phyloP scores from a whole-genome alignment of 2,113 vertebrate species.

The Urocynchramus pylzowi region DNA sequence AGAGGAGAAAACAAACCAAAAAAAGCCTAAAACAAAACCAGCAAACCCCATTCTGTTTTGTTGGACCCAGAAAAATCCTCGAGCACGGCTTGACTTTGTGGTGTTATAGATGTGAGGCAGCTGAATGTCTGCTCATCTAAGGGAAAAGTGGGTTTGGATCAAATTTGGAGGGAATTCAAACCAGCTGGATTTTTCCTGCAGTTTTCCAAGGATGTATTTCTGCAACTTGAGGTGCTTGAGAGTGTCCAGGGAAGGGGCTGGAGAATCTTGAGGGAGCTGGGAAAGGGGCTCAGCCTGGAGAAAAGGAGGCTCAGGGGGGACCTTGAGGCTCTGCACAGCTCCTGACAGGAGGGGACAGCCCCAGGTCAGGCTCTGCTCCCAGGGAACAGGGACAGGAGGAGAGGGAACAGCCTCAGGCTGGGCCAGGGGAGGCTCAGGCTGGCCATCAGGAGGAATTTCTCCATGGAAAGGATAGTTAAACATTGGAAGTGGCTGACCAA shows the following conservation, averaged over 20 bases:
- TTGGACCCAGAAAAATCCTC: background rate
- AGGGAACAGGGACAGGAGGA: background rate
- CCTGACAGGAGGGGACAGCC: background rate
- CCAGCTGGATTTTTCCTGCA: background rate
- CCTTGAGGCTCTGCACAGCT: background rate
- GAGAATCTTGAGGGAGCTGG: background rate
- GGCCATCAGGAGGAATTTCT: background rate
- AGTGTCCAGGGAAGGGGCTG: background rate
- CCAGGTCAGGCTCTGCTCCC: rapidly evolving
- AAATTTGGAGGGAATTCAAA: background rate
- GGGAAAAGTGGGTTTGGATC: background rate
- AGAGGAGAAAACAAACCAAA: background rate
- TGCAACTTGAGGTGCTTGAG: background rate
- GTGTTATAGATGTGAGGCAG: background rate
- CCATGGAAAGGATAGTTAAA: no score
- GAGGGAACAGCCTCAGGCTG: rapidly evolving
- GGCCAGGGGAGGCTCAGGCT: rapidly evolving
- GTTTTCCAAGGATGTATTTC: background rate
- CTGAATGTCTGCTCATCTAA: background rate
- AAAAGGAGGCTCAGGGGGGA: background rate
- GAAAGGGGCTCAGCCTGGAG: background rate
- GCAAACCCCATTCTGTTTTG: background rate
- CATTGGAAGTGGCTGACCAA: background rate
- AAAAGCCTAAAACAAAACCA: background rate
- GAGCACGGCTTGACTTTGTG: background rate